These are phyloP conservation scores for Neoscelio sp. DNA, from an alignment of 2,888 invertebrate genomes.

Conservation along the genomic window DNA sequence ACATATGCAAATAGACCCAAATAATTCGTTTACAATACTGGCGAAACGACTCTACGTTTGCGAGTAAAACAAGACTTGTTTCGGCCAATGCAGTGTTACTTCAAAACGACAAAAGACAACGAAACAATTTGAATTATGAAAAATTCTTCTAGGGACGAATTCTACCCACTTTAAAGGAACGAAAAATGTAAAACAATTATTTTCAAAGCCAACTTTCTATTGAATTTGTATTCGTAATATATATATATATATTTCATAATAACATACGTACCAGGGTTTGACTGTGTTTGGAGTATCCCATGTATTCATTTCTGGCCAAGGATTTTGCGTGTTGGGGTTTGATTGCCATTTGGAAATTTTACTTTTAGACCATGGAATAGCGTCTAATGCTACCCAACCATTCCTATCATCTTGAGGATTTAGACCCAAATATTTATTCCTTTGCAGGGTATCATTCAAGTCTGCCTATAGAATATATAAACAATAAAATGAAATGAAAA, in stretches of 20 bases:
- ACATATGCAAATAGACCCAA: too few species aligned
- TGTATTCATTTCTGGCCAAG: slow-evolving; percentile 79
- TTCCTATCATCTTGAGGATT: slow-evolving; percentile 86
- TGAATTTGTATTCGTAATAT: too few species aligned
- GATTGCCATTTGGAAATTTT: slow-evolving; percentile 93
- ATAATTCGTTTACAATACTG: too few species aligned
- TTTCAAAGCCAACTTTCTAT: too few species aligned
- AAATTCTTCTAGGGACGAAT: too few species aligned
- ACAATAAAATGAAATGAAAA: slow-evolving; percentile 2
- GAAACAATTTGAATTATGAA: too few species aligned
- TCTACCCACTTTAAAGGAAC: too few species aligned
- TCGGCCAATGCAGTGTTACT: too few species aligned
- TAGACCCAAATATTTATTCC: slow-evolving; percentile 81
- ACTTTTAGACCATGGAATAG: slow-evolving; percentile 91
- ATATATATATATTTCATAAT: slow-evolving; percentile 59
- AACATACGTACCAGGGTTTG: slow-evolving; percentile 78
- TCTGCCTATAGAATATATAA: slow-evolving; percentile 34
- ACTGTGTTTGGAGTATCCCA: slow-evolving; percentile 79
- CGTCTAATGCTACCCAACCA: slow-evolving; percentile 91
- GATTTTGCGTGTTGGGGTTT: slow-evolving; percentile 82
- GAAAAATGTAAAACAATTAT: too few species aligned
- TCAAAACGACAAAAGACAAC: too few species aligned
- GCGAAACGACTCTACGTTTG: too few species aligned
- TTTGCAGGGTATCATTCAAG: slow-evolving; percentile 78
- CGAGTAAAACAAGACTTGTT: too few species aligned